Evolutionary conservation across 2,113 vertebrate species (phyloP).

Genomic region (Melanerpes aurifrons): DNA sequence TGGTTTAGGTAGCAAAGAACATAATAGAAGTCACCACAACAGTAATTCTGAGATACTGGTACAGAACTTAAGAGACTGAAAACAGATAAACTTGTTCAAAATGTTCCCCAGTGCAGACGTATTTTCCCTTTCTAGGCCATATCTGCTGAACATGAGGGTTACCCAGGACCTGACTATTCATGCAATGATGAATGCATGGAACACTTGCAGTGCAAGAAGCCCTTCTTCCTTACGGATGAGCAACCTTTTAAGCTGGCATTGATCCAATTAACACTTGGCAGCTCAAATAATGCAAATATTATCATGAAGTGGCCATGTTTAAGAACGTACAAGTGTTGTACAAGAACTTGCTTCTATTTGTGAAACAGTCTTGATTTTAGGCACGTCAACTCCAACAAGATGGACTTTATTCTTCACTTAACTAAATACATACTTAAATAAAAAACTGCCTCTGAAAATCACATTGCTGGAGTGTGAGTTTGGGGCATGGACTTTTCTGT

Average conservation of each 20-base stretch:
- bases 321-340: background rate
- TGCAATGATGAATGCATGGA: background rate
- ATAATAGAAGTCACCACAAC: background rate
- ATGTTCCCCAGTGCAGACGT: background rate
- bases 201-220: background rate
- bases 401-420: background rate
- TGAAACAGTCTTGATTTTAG: background rate
- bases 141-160: background rate
- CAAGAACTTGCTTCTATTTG: background rate
- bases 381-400: background rate
- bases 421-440: background rate
- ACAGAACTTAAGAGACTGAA: background rate
- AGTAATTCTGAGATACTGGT: background rate
- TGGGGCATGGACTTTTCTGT: background rate
- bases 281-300: background rate
- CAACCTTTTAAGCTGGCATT: background rate
- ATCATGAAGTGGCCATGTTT: background rate
- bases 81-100: background rate
- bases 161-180: background rate
- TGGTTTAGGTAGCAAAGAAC: background rate
- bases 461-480: too few relatives aligned
- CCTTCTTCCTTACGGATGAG: background rate
- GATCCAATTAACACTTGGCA: background rate
- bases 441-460: background rate
- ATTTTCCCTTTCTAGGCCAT: background rate